These are phyloP conservation scores for Baronia brevicornis DNA, from an alignment of 2,888 invertebrate species.

Conservation along the genomic window DNA sequence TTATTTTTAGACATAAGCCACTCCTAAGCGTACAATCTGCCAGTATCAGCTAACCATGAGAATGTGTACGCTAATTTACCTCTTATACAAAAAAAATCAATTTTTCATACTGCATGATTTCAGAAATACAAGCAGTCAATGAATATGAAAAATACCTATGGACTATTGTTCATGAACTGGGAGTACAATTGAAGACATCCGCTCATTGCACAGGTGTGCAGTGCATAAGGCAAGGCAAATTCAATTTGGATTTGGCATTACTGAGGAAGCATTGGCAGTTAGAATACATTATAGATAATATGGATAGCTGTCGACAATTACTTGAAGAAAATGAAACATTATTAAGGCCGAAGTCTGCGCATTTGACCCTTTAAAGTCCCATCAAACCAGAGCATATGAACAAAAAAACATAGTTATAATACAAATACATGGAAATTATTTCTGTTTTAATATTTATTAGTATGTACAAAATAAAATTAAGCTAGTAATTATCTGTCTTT, in stretches of 20 bases:
- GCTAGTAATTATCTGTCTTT: too few species aligned
- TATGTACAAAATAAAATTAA: too few species aligned
- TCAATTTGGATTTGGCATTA: slow-evolving; percentile 83
- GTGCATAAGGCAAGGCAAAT: slow-evolving; percentile 89
- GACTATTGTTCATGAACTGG: slow-evolving; percentile 88
- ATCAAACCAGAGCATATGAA: too few species aligned
- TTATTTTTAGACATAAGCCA: too few species aligned
- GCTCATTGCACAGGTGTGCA: slow-evolving; percentile 88
- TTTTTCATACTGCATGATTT: neutral
- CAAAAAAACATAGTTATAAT: too few species aligned
- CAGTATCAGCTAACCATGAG: too few species aligned
- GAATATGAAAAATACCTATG: slow-evolving; percentile 87
- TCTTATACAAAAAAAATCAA: neutral
- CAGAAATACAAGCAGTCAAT: slow-evolving; percentile 92
- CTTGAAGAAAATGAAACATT: slow-evolving; percentile 66
- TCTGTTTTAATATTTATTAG: too few species aligned
- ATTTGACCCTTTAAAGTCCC: slow-evolving; percentile 28
- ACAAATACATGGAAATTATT: too few species aligned
- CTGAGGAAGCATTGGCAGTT: slow-evolving; percentile 89
- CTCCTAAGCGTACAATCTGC: too few species aligned
- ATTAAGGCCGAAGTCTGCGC: slow-evolving; percentile 50
- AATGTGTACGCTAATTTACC: too few species aligned
- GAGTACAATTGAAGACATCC: slow-evolving; percentile 83
- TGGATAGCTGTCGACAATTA: slow-evolving; percentile 72
- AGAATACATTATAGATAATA: slow-evolving; percentile 79